Evolutionary conservation across 2,888 invertebrate genomes (phyloP).

Genomic region (Drosophila prolongata): DNA sequence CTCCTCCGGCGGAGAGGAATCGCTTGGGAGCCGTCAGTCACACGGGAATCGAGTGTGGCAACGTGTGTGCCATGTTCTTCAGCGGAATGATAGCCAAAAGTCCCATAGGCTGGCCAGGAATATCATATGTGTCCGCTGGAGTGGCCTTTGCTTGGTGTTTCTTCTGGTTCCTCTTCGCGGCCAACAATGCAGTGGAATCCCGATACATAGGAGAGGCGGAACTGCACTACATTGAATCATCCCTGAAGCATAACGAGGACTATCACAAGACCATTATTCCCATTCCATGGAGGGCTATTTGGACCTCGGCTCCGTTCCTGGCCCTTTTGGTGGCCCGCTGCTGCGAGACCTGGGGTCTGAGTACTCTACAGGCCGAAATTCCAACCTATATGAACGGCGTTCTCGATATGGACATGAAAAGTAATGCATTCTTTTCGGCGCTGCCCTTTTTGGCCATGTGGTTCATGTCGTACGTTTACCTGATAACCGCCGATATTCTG

Average conservation of each 20-base stretch:
- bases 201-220: slow-evolving; percentile 86
- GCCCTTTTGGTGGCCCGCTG: slow-evolving; percentile 85
- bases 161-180: slow-evolving; percentile 86
- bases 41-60: slow-evolving; percentile 88
- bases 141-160: slow-evolving; percentile 85
- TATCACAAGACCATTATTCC: slow-evolving; percentile 72
- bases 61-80: slow-evolving; percentile 87
- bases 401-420: slow-evolving; percentile 86
- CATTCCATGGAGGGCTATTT: slow-evolving; percentile 88
- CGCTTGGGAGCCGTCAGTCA: slow-evolving; percentile 86
- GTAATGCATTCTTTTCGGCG: slow-evolving; percentile 85
- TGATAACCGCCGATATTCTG: slow-evolving; percentile 84
- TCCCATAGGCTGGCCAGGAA: slow-evolving; percentile 87
- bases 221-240: slow-evolving; percentile 86
- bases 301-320: slow-evolving; percentile 88
- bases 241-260: slow-evolving; percentile 66
- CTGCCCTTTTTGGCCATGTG: slow-evolving; percentile 86
- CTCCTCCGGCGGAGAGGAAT: slow-evolving; percentile 87
- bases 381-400: slow-evolving; percentile 88
- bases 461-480: slow-evolving; percentile 85
- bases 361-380: slow-evolving; percentile 88
- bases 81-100: slow-evolving; percentile 87
- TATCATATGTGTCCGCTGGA: slow-evolving; percentile 87
- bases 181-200: slow-evolving; percentile 86
- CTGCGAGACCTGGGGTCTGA: slow-evolving; percentile 89